A percentile compares a stretch with the other conserved stretches of the same genome.
These are phyloP conservation scores for Fregetta grallaria DNA, from an alignment of 2,113 vertebrate genomes.

Conservation along the genomic window DNA sequence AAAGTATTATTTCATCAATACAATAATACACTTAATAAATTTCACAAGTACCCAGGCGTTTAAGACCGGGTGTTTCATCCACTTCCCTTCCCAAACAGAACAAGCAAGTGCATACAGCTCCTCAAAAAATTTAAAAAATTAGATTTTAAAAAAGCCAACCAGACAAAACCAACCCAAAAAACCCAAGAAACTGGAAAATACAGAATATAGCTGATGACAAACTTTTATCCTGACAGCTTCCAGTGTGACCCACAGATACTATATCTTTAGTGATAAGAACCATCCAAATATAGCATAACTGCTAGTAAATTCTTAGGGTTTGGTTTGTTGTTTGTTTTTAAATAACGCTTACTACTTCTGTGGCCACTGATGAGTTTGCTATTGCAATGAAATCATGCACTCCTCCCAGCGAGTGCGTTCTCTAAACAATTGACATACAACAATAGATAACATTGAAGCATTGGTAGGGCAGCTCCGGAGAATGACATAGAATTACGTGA, in stretches of 20 bases:
- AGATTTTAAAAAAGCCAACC: neutral
- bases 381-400: neutral
- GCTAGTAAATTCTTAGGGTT: neutral
- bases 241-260: neutral
- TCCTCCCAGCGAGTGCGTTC: neutral
- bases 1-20: neutral
- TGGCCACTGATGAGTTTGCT: neutral
- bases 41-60: neutral
- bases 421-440: constrained; percentile 2
- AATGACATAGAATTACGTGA: neutral
- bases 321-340: neutral
- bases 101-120: neutral
- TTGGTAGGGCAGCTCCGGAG: neutral
- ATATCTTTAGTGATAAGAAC: neutral
- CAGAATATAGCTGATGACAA: neutral
- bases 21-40: neutral
- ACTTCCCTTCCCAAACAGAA: neutral
- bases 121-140: neutral
- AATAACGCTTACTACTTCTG: neutral
- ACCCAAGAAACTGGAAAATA: neutral
- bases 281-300: neutral
- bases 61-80: neutral
- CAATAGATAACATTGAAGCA: neutral
- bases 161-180: neutral
- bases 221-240: neutral